Evolutionary conservation across 2,888 invertebrate genomes (phyloP).

Genomic region (Ophion slaviceki): DNA sequence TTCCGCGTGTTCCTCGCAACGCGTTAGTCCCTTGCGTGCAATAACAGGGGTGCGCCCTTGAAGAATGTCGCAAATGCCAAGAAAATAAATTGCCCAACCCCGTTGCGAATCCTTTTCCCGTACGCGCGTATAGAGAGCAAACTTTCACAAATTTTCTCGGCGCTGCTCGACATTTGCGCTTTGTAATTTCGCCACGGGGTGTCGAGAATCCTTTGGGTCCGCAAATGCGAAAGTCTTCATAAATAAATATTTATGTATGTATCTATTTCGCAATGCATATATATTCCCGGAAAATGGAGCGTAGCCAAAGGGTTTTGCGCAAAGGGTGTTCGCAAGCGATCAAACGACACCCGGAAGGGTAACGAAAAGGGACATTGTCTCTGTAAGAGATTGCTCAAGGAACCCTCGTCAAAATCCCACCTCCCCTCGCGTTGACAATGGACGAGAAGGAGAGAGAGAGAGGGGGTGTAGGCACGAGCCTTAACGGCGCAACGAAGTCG

Average conservation of each 20-base stretch:
- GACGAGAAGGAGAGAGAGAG: conserved; percentile 15
- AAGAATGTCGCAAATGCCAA: neutral
- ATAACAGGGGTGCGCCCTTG: neutral
- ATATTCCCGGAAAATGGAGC: conserved; percentile 35
- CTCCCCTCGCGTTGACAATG: conserved; percentile 32
- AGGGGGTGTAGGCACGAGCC: conserved; percentile 50
- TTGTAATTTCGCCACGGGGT: conserved; percentile 59
- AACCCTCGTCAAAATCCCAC: conserved; percentile 56
- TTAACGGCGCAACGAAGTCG: conserved; percentile 40
- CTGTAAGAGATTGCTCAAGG: neutral
- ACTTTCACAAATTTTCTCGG: conserved; percentile 28
- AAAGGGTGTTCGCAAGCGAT: conserved; percentile 48
- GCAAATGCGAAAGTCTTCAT: neutral
- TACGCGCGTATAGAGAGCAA: neutral
- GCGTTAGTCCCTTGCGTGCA: neutral
- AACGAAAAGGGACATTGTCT: conserved; percentile 16
- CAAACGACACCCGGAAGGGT: conserved; percentile 40
- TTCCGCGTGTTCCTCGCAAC: neutral
- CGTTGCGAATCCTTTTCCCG: neutral
- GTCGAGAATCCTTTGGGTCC: conserved; percentile 23
- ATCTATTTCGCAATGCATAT: neutral
- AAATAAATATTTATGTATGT: neutral
- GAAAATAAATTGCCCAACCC: conserved; percentile 3
- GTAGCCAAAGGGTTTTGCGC: conserved; percentile 61
- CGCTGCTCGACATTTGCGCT: conserved; percentile 48